Evolutionary conservation across 2,888 invertebrate species (phyloP).

Genomic region (Heliconius sara): DNA sequence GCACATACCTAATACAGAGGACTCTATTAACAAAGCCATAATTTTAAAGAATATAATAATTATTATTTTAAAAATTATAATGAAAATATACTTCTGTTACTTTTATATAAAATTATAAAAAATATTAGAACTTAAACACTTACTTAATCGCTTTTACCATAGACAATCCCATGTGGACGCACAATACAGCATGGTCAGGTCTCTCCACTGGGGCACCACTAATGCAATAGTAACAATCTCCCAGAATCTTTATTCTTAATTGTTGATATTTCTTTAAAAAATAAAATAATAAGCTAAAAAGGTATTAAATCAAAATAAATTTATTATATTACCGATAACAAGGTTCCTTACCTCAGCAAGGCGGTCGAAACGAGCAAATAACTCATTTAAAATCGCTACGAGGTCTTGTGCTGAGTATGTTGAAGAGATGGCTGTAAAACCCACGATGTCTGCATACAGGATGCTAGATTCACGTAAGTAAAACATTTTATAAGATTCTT

Average conservation of each 20-base stretch:
- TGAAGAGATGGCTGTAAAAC: constrained; percentile 97
- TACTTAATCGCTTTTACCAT: constrained; percentile 99
- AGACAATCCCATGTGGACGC: constrained; percentile 97
- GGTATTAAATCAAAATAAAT: background rate
- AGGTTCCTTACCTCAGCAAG: constrained; percentile 87
- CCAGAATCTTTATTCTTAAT: constrained; percentile 96
- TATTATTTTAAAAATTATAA: background rate
- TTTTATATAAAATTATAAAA: background rate
- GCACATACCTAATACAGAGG: constrained; percentile 89
- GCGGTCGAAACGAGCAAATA: constrained; percentile 97
- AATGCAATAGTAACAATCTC: constrained; percentile 99
- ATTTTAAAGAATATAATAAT: no score
- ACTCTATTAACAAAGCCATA: background rate
- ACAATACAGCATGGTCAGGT: constrained; percentile 95
- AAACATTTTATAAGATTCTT: background rate
- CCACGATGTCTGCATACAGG: constrained; percentile 98
- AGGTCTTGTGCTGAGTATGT: constrained; percentile 97
- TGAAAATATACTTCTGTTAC: background rate
- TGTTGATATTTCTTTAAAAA: constrained; percentile 94
- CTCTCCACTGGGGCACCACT: constrained; percentile 96
- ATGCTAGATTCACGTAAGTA: constrained; percentile 85
- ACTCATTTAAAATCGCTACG: constrained; percentile 97
- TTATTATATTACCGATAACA: background rate
- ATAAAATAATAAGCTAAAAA: constrained; percentile 33
- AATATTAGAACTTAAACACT: constrained; percentile 63